phyloP scores from a whole-genome alignment of 2,888 invertebrate genomes.

The Melolontha melolontha region DNA sequence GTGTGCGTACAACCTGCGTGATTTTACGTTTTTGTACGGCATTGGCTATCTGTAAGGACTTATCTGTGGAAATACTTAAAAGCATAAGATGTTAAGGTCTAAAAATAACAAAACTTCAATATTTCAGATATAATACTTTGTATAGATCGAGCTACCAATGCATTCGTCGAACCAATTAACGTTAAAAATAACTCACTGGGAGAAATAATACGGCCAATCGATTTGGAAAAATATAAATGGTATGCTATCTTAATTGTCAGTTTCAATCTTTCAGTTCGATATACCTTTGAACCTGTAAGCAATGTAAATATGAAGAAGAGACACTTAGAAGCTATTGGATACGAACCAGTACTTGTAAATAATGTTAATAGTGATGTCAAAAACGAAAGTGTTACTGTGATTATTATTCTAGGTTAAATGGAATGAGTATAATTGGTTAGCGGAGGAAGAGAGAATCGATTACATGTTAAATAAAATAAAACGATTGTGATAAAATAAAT shows the following conservation, averaged over 20 bases:
- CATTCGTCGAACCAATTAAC: conserved; percentile 66
- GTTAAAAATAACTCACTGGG: conserved; percentile 70
- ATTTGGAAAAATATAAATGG: conserved; percentile 63
- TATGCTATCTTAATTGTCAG: conserved; percentile 72
- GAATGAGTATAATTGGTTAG: conserved; percentile 51
- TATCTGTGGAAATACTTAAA: no score
- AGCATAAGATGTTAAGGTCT: neutral
- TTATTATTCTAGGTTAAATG: conserved; percentile 54
- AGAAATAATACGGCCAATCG: conserved; percentile 58
- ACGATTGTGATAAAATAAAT: conserved; percentile 17
- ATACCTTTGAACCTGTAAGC: conserved; percentile 69
- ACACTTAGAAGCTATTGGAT: conserved; percentile 74
- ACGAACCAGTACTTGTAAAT: conserved; percentile 70
- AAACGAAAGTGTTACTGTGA: conserved; percentile 16
- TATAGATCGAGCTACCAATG: conserved; percentile 65
- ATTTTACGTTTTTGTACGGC: no score
- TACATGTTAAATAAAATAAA: conserved; percentile 50
- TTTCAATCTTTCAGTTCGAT: conserved; percentile 72
- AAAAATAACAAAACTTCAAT: conserved; percentile 40
- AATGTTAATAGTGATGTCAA: neutral
- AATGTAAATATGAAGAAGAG: conserved; percentile 72
- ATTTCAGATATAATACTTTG: conserved; percentile 60
- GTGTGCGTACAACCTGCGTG: no score
- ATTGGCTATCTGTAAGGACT: no score
- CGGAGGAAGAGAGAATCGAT: conserved; percentile 45